Conservation (phyloP, 1,140 invertebrate species). For the Helicoverpa armigera region DNA sequence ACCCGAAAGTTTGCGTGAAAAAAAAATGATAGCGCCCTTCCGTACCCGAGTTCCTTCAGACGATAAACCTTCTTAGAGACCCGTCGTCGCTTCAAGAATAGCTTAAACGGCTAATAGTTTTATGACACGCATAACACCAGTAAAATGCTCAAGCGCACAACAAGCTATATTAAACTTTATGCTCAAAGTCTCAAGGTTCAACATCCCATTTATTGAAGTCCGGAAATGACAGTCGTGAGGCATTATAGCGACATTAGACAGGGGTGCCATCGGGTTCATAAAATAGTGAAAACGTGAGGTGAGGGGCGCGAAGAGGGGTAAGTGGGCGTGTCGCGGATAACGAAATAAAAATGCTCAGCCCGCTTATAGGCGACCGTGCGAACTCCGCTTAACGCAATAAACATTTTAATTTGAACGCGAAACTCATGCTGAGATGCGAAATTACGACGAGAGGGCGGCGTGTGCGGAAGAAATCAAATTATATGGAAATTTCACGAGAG, state of each 20-base stretch:
- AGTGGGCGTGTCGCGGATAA: slow-evolving; percentile 79
- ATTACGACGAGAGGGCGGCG: slow-evolving; percentile 76
- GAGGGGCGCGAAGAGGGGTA: slow-evolving; percentile 58
- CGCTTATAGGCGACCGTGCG: slow-evolving; percentile 75
- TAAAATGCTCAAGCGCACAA: slow-evolving; percentile 54
- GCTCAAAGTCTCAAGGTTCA: slow-evolving; percentile 55
- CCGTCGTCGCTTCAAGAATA: slow-evolving; percentile 82
- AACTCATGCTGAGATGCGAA: slow-evolving; percentile 84
- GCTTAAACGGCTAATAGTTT: slow-evolving; percentile 85
- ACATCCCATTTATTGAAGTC: slow-evolving; percentile 48
- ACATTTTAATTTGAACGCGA: slow-evolving; percentile 86
- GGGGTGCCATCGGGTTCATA: slow-evolving; percentile 71
- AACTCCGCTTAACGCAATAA: slow-evolving; percentile 84
- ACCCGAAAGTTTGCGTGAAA: slow-evolving; percentile 68
- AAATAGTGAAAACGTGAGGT: slow-evolving; percentile 71
- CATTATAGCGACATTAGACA: slow-evolving; percentile 77
- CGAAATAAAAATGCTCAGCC: slow-evolving; percentile 82
- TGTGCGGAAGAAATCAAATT: slow-evolving; percentile 75
- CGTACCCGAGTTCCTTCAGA: slow-evolving; percentile 67
- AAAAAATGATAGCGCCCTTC: slow-evolving; percentile 76
- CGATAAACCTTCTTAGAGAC: slow-evolving; percentile 72
- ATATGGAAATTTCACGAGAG: slow-evolving; percentile 68
- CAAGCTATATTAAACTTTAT: slow-evolving; percentile 64
- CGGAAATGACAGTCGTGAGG: slow-evolving; percentile 80
- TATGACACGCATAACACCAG: slow-evolving; percentile 83